phyloP scores from a whole-genome alignment of 2,888 invertebrate species.

The Eupithecia abbreviata region DNA sequence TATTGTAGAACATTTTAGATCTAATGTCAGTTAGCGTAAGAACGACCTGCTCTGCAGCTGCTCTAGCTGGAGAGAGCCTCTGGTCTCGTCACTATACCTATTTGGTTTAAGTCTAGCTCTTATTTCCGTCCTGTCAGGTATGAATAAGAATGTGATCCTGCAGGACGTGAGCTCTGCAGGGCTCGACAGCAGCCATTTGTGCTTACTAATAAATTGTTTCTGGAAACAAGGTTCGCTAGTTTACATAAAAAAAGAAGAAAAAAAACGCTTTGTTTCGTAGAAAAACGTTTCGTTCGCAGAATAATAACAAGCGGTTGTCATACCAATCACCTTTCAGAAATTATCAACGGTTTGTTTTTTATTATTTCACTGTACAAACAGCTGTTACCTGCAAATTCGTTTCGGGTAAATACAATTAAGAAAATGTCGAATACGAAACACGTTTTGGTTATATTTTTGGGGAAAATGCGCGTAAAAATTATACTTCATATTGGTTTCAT shows the following conservation, averaged over 20 bases:
- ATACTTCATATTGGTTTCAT: background rate
- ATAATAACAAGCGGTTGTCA: conserved; percentile 2
- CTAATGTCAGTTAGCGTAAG: background rate
- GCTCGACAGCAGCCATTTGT: background rate
- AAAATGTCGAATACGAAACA: conserved; percentile 3
- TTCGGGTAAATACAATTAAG: conserved; percentile 13
- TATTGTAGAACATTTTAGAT: background rate
- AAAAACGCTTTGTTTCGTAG: background rate
- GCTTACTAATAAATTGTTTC: background rate
- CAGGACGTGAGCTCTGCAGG: background rate
- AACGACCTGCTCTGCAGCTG: background rate
- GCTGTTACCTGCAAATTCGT: conserved; percentile 12
- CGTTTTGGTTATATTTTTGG: background rate
- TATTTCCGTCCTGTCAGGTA: background rate
- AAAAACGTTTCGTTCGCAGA: background rate
- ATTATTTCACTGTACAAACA: conserved; percentile 12
- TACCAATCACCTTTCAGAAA: conserved; percentile 9
- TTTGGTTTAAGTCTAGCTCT: background rate
- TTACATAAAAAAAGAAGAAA: background rate
- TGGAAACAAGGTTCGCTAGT: background rate
- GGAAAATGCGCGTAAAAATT: background rate
- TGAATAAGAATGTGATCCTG: background rate
- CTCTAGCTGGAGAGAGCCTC: background rate
- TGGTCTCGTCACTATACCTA: background rate
- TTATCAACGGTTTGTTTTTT: conserved; percentile 15